Percentiles rank a stretch among this genome's conserved stretches.
Evolutionary conservation across 92 coral and sea anemone species (phyloP).

Genomic region (Meandrina meandrites): DNA sequence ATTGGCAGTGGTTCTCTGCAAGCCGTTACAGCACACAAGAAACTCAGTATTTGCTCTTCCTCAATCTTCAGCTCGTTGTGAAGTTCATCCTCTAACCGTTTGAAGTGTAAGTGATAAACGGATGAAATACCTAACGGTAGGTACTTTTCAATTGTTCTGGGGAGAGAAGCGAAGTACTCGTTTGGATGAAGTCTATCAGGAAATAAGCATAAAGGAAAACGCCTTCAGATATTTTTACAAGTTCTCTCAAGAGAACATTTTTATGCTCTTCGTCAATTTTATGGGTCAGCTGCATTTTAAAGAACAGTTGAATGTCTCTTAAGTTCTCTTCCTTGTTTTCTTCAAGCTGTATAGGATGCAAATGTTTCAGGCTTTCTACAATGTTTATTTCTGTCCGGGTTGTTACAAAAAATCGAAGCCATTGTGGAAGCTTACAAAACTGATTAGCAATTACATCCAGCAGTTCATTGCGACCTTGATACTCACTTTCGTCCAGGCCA

Average conservation of each 20-base stretch:
- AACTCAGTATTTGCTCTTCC: constrained; percentile 9
- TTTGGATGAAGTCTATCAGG: neutral
- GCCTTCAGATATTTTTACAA: constrained; percentile 4
- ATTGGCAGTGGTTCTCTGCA: constrained; percentile 30
- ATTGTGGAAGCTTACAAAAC: constrained; percentile 45
- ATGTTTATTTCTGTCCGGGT: constrained; percentile 51
- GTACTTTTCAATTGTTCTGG: neutral
- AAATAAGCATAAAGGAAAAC: constrained; percentile 23
- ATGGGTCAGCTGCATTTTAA: neutral
- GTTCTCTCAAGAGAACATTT: neutral
- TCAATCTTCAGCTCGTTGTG: neutral
- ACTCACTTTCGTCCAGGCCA: constrained; percentile 66
- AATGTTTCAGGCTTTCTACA: neutral
- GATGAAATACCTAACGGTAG: constrained; percentile 26
- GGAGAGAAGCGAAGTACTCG: neutral
- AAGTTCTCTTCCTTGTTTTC: constrained; percentile 42
- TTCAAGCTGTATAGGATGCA: constrained; percentile 12
- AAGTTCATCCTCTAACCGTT: constrained; percentile 33
- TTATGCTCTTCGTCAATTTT: neutral
- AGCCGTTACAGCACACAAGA: neutral
- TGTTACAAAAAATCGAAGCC: constrained; percentile 56
- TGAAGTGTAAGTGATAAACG: neutral
- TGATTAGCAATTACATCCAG: constrained; percentile 24
- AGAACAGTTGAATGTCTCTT: neutral
- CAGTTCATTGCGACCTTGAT: constrained; percentile 35